Conservation (phyloP, 2,888 invertebrate genomes). For the Escarpia spicata region DNA sequence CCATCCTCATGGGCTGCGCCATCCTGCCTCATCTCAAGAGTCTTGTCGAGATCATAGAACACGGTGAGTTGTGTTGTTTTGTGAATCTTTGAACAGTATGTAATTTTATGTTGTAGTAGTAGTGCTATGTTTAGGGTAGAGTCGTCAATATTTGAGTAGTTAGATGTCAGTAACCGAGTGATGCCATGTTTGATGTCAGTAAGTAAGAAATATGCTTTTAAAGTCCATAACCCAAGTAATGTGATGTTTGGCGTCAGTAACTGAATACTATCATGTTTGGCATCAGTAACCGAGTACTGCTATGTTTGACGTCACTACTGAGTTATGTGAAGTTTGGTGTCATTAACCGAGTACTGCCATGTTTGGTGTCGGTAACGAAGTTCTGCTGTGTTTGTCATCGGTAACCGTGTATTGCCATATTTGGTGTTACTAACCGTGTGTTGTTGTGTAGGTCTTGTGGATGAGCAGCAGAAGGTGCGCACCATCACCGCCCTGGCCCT, state of each 20-base stretch:
- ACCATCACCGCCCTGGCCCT: conserved; percentile 98
- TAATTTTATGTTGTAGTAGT: background rate
- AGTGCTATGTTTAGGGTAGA: background rate
- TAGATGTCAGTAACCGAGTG: too few species aligned
- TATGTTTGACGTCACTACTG: background rate
- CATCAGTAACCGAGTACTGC: background rate
- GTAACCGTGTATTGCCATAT: background rate
- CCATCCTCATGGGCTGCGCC: conserved; percentile 99
- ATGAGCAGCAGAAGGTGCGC: conserved; percentile 98
- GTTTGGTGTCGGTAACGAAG: background rate
- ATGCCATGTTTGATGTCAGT: background rate
- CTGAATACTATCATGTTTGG: background rate
- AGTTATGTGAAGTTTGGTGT: background rate
- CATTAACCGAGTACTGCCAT: background rate
- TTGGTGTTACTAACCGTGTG: background rate
- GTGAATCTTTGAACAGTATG: background rate
- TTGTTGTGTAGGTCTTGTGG: conserved; percentile 79
- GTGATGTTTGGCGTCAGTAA: background rate
- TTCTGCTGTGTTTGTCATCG: background rate
- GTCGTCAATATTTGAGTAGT: too few species aligned
- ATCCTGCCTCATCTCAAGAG: conserved; percentile 97
- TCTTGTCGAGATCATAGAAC: conserved; percentile 98
- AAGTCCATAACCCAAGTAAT: background rate
- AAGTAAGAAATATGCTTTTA: background rate
- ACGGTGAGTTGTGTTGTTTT: conserved; percentile 73